Conservation (phyloP, 2,888 invertebrate genomes). For the Mythimna ferrago region DNA sequence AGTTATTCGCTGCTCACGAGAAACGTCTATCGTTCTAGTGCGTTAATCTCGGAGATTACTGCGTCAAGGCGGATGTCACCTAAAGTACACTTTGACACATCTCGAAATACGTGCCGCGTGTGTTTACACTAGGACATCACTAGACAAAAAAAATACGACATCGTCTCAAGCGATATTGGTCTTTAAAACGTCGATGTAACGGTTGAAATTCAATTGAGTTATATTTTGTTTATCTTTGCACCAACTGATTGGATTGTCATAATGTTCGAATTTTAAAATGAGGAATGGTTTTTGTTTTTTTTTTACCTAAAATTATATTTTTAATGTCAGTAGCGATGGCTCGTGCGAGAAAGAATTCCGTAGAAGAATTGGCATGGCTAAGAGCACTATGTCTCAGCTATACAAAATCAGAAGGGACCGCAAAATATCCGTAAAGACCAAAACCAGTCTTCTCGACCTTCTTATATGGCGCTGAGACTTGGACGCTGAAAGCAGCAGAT, state of each 20-base stretch:
- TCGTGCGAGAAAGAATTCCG: too few relatives aligned
- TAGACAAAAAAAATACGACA: constrained; percentile 65
- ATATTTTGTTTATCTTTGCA: constrained; percentile 49
- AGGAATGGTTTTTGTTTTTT: constrained; percentile 37
- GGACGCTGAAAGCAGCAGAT: too few relatives aligned
- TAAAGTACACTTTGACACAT: constrained; percentile 83
- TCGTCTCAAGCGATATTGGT: constrained; percentile 33
- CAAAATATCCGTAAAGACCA: too few relatives aligned
- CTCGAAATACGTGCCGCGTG: constrained; percentile 77
- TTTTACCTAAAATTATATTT: background rate
- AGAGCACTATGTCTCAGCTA: too few relatives aligned
- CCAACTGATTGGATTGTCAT: constrained; percentile 68
- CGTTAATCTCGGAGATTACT: constrained; percentile 84
- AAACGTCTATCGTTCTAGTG: constrained; percentile 75
- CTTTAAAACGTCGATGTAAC: background rate
- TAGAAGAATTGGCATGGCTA: too few relatives aligned
- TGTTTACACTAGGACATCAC: constrained; percentile 82
- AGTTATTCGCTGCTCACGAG: constrained; percentile 76
- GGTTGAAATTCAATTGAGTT: constrained; percentile 26
- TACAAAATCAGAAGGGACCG: too few relatives aligned
- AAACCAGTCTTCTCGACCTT: too few relatives aligned
- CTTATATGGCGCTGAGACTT: too few relatives aligned
- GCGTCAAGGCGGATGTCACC: constrained; percentile 80
- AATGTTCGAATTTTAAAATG: constrained; percentile 63
- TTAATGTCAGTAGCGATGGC: background rate